Evolutionary conservation across 2,888 invertebrate genomes (phyloP).

Genomic region (Rhogogaster chlorosoma): DNA sequence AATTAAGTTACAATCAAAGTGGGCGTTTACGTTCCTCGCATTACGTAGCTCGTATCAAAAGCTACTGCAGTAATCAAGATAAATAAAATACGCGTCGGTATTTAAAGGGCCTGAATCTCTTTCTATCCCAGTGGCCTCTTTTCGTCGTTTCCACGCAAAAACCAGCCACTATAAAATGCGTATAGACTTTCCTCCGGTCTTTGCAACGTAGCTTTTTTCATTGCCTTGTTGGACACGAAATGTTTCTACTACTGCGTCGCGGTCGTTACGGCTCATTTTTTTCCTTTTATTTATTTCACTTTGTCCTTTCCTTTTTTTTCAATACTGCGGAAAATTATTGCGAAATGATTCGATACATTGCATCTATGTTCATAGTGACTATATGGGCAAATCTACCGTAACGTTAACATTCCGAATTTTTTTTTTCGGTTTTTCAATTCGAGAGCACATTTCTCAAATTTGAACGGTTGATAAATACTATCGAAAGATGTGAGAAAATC

Average conservation of each 20-base stretch:
- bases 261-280: background rate
- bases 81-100: background rate
- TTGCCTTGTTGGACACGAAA: background rate
- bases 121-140: background rate
- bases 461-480: too few species aligned
- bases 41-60: background rate
- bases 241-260: slow-evolving; percentile 11
- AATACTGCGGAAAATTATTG: background rate
- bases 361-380: too few species aligned
- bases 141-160: background rate
- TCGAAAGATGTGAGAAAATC: too few species aligned
- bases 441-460: too few species aligned
- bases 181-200: background rate
- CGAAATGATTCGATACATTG: background rate
- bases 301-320: background rate
- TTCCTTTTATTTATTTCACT: background rate
- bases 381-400: too few species aligned
- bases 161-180: background rate
- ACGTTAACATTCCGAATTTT: too few species aligned
- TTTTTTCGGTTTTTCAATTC: too few species aligned
- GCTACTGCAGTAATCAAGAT: background rate
- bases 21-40: background rate
- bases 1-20: background rate
- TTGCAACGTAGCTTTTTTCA: background rate
- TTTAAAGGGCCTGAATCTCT: background rate